phyloP scores from a whole-genome alignment of 1,140 invertebrate genomes.

The Macrobrachium nipponense region DNA sequence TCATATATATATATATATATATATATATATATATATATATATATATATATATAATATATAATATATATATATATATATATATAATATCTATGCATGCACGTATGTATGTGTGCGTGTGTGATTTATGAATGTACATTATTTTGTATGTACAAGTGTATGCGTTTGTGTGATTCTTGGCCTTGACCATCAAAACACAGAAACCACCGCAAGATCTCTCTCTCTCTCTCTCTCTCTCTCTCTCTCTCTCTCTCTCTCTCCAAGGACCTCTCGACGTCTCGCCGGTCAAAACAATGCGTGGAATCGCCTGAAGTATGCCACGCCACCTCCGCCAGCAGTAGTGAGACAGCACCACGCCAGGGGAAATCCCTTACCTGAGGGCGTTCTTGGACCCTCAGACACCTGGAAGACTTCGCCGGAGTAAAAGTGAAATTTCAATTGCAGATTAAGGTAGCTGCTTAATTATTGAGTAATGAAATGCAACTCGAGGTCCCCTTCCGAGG shows the following conservation, averaged over 20 bases:
- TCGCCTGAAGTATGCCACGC: no score
- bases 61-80: not conserved
- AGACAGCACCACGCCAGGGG: not conserved
- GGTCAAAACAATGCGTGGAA: no score
- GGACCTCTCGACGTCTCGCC: not conserved
- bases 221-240: not conserved
- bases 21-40: constrained; percentile 16
- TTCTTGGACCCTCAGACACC: constrained; percentile 6
- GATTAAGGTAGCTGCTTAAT: constrained; percentile 35
- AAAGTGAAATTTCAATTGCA: constrained; percentile 38
- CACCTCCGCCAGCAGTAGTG: not conserved
- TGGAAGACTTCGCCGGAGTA: constrained; percentile 4
- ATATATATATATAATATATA: constrained; percentile 4
- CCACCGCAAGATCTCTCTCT: no score
- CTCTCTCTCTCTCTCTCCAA: not conserved
- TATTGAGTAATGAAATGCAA: constrained; percentile 25
- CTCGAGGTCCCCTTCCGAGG: not conserved
- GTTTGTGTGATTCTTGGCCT: no score
- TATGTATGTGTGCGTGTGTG: no score
- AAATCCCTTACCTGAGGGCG: constrained; percentile 9
- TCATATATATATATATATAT: constrained; percentile 3
- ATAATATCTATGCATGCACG: not conserved
- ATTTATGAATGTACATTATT: no score
- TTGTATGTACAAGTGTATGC: no score
- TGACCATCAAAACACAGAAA: no score